Base-by-base conservation (phyloP, 2,888 invertebrate species). In the Plemyria rubiginata region DNA sequence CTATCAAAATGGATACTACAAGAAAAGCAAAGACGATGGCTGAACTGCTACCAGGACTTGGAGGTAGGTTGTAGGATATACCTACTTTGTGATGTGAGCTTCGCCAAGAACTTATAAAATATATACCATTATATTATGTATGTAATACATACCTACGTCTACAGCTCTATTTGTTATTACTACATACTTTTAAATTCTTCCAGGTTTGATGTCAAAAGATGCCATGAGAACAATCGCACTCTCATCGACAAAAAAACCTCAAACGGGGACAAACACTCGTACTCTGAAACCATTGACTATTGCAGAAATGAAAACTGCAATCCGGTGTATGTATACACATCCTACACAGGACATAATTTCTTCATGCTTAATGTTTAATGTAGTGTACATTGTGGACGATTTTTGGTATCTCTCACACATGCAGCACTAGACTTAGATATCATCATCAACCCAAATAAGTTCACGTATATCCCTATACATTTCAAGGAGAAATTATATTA, bases 191-290 rank as follows among this genome's bases (percentile, higher is more conserved):
- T 22, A 22, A 6, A 2, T 8, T 41, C 32, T 57, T 79, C 16
- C 64, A 91, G 90, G 85, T 53, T 80, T 89, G 51, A 46, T 88
- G 41, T 74, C 88, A 0, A 81, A 83, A 67, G 81, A 87, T 53
- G 71, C 77, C 11, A 77, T 84, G 32, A 76, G 75, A 36, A 75
- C 43, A n/a, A 46, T 57, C 0, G 54, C 73, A 8, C 72, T 85
- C 12, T 86, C 86, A 6, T 79, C 75, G 2, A 82, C 78, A 65
- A 90, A 89, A 60, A 76, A 84, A 54, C 79, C 83, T 12, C 66
- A 72, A 8, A 83, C 80, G 2, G 73, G 78, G 16, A 70, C 68
- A 11, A 72, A 77, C 7, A 75, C 80, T n/a, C 76, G 73, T 3
- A 87, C 70, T 6, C 9, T 76, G 0, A 87, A 82, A 69, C 88